phyloP scores from a whole-genome alignment of 2,797 vertebrate species.

The Alosa sapidissima region DNA sequence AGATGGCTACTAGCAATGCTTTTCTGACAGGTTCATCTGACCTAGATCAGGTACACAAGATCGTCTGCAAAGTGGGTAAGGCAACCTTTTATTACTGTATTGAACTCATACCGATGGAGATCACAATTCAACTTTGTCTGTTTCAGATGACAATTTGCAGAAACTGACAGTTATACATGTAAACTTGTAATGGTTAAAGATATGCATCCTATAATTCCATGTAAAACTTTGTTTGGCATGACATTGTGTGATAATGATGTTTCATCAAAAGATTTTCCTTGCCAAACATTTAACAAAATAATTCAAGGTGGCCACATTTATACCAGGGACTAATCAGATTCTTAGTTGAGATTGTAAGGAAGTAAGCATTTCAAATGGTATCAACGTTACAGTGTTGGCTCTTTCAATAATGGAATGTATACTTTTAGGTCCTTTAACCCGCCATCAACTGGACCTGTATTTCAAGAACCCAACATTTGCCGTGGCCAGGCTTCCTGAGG shows the following conservation, averaged over 20 bases:
- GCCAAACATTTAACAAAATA: neutral
- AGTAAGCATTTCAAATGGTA: neutral
- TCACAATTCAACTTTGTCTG: neutral
- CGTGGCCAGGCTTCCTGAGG: constrained; percentile 58
- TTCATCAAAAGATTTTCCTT: neutral
- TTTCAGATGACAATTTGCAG: neutral
- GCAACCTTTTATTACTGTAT: neutral
- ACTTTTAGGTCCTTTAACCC: constrained; percentile 59
- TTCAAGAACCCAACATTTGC: constrained; percentile 59
- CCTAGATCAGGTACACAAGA: constrained; percentile 71
- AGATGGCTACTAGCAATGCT: constrained; percentile 70
- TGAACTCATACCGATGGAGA: neutral
- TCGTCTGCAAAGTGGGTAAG: constrained; percentile 71
- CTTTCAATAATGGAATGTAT: neutral
- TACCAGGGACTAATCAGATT: neutral
- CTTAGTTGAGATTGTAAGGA: neutral
- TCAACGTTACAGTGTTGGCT: neutral
- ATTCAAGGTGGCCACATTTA: neutral
- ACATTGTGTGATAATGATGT: neutral
- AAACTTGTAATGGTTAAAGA: neutral
- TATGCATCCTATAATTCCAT: too few species aligned
- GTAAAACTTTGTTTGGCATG: neutral
- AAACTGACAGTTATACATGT: neutral
- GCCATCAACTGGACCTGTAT: constrained; percentile 61
- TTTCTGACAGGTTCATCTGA: constrained; percentile 69